A percentile compares a stretch with the other conserved stretches of the same genome.
These are phyloP conservation scores for Tapirus indicus DNA, from an alignment of 2,797 vertebrate genomes.

Conservation along the genomic window DNA sequence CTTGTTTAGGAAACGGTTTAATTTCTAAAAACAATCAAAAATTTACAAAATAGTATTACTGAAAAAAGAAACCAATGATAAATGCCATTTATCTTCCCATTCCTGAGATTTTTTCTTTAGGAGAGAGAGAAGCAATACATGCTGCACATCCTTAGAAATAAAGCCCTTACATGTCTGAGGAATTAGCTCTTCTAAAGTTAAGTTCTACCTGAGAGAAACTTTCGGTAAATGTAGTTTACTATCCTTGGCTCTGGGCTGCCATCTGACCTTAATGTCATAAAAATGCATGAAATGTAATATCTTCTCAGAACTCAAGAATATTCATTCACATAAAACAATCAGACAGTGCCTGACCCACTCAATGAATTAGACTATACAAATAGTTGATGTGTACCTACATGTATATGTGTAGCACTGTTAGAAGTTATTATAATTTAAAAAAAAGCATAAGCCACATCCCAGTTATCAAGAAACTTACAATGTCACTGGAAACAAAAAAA, in stretches of 20 bases:
- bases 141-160: not conserved
- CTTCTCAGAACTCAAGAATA: not conserved
- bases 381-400: not conserved
- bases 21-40: not conserved
- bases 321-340: not conserved
- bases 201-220: not conserved
- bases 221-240: not conserved
- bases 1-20: not conserved
- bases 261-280: not conserved
- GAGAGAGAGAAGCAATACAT: not conserved
- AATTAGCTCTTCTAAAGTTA: not conserved
- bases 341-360: not conserved
- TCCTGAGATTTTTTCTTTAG: not conserved
- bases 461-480: not conserved
- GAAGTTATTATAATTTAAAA: not conserved
- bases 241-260: not conserved
- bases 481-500: not conserved
- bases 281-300: not conserved
- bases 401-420: not conserved
- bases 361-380: not conserved
- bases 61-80: not conserved
- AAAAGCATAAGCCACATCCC: not conserved
- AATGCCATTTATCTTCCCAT: not conserved
- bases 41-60: slow-evolving; percentile 5
- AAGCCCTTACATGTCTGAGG: not conserved